Evolutionary conservation across 2,113 vertebrate species (phyloP), one percentile per base, ranked within the genome.

Genomic region (Amblyopsis rosae): DNA sequence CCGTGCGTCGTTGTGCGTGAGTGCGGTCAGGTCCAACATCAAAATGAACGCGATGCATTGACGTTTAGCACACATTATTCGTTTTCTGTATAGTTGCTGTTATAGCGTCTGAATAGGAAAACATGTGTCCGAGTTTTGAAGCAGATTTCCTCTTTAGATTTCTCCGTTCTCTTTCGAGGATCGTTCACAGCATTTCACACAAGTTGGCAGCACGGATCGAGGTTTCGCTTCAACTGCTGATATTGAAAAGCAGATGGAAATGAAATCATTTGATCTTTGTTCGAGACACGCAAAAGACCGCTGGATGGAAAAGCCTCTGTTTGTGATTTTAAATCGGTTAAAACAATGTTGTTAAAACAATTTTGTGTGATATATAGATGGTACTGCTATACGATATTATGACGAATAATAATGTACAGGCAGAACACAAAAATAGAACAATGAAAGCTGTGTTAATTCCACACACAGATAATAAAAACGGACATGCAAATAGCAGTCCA

Each of bases 181-280:
- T 60, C 13, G 62, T 65, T 72, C 77, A 79, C 74, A 79, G 81
- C 73, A 79, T 50, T 19, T 81, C 79, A 77, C 61, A 71, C 81
- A 77, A 82, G 82, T 87, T 91, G 91, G 87, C 85, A 86, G 63
- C 65, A 55, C 71, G 77, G 66, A 26, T 51, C 49, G 75, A 82
- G 83, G 76, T 82, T 82, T 80, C 51, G 75, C 81, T 82, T 83
- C 77, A 83, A 83, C 70, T 86, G 85, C 83, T 83, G 86, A 79
- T 85, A 85, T 86, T 86, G 83, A 88, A 87, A 90, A 92, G 87
- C 92, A 92, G 89, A 92, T 92, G 92, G 89, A 84, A 79, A 89
- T 87, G 70, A 91, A 91, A 88, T 91, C 84, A 86, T 57, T 62
- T 73, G 69, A 74, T 84, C 81, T 59, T 75, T 67, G 76, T 79